Evolutionary conservation across 1,140 invertebrate species (phyloP), one percentile per base, ranked within the genome.

Genomic region (Bombus ignitus): DNA sequence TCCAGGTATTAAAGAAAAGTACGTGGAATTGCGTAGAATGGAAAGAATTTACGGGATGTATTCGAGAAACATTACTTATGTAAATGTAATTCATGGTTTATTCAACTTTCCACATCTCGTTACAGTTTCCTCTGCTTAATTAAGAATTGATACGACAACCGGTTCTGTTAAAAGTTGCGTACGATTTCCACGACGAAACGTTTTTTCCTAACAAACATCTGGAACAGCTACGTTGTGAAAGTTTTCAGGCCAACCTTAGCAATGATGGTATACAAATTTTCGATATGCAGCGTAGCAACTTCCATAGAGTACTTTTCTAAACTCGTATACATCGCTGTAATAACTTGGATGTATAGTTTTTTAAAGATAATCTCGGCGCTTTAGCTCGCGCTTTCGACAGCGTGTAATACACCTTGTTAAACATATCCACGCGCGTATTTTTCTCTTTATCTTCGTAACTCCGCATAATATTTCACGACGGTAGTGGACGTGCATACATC

Each of bases 201-300:
- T 62, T n/a, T 62, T 28, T 28, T 4, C 59, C 25, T 62, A 28
- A n/a, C 10, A 0, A 62, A 62, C 3, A 0, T 12, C 59, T 62
- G 28, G 0, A 13, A 53, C 47, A 53, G 47, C 1, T 22, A 39
- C 76, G 22, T 32, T 78, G 66, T 3, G 39, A 6, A 65, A 78
- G n/a, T 44, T 78, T 66, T 12, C 3, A 6, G 8, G 25, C n/a
- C 12, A 78, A 78, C n/a, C 44, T 78, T 9, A n/a, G 22, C 76
- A 6, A 78, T 28, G 39, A 28, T 39, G 65, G 22, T 39, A 22
- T 53, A 53, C 25, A 53, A 80, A 80, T 80, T 71, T 47, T 71
- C 42, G 42, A 32, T 44, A 37, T 3, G 44, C 44, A 18, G 8
- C 42, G 25, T 37, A 39, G n/a, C 44, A 53, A 80, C 78, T 35